Base-by-base conservation (phyloP, 2,888 invertebrate genomes). In the Campaea margaritaria region DNA sequence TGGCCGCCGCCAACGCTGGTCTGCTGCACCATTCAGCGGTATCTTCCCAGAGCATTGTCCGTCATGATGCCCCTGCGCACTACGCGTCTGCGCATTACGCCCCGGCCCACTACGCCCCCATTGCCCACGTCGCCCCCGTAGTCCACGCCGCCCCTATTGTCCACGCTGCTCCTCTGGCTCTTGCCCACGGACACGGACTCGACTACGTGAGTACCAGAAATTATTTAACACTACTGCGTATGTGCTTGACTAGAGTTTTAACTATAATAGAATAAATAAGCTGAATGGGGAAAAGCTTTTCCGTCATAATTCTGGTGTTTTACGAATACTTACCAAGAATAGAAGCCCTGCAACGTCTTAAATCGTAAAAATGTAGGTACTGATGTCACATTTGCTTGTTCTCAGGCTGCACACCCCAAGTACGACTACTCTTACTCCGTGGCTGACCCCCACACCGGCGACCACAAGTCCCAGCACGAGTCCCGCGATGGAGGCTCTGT, bases 401-500 rank as follows among this genome's bases (percentile, higher is more conserved):
- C 67, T 55, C 68, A 69, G 79, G 53, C 44, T n/a, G 89, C 93
- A 42, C 93, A 94, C 82, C 94, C 94, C 60, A 94, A 93, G 83
- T 94, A 94, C 85, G 92, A 93, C 76, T 94, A 93, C 84, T 87
- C 93, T 14, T 94, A 94, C 84, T 94, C 94, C 67, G 94, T 93
- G 58, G 93, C 94, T 62, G 94, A 94, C 79, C 93, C 92, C 9
- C 94, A 94, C 80, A 94, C 94, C 70, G 94, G 94, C 38, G 94
- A 94, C 87, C 93, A 94, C 86, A 94, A 94, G 87, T 87, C 91
- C 77, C 94, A 94, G 79, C 89, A 93, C 70, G 94, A 94, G 86
- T 90, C 91, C 84, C 91, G 93, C 72, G 93, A 94, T 79, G 95
- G 95, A 63, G 93, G 95, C 71, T 93, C 93, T 68, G 95, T 95